Evolutionary conservation across 2,113 vertebrate genomes (phyloP).

Genomic region (Petaurus breviceps): DNA sequence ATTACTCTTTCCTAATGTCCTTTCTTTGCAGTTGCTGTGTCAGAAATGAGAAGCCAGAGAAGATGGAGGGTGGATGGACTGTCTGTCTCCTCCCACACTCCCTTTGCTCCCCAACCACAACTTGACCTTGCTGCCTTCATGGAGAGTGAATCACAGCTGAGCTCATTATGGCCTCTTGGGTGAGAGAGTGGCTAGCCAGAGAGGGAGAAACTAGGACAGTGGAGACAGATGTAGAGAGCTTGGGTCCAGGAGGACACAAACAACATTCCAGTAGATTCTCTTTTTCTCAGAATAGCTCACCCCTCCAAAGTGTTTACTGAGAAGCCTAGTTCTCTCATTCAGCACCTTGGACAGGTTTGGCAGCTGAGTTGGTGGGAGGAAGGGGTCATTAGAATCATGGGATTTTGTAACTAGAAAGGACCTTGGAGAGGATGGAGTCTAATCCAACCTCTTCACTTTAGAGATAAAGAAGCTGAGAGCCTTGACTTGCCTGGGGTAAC

Average conservation of each 20-base stretch:
- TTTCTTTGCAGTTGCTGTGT: background rate
- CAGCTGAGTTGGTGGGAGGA: accelerated
- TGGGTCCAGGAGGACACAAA: background rate
- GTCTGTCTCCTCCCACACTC: background rate
- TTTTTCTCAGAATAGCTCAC: background rate
- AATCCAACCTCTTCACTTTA: background rate
- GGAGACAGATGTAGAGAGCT: background rate
- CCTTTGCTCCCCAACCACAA: background rate
- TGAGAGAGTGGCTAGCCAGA: background rate
- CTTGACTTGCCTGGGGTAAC: background rate
- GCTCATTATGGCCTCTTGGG: background rate
- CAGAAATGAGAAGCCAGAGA: background rate
- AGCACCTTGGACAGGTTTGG: conserved; percentile 69
- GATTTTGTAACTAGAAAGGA: background rate
- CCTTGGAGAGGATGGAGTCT: background rate
- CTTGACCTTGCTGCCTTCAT: background rate
- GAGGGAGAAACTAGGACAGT: background rate
- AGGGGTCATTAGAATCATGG: background rate
- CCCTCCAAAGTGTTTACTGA: background rate
- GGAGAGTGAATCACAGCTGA: background rate
- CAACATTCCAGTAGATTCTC: accelerated
- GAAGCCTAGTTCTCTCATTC: conserved; percentile 8
- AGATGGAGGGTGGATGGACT: background rate
- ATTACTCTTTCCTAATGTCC: background rate
- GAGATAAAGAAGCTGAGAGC: background rate